Evolutionary conservation across 2,888 invertebrate species (phyloP).

Genomic region (Acanthosepion pharaonis): DNA sequence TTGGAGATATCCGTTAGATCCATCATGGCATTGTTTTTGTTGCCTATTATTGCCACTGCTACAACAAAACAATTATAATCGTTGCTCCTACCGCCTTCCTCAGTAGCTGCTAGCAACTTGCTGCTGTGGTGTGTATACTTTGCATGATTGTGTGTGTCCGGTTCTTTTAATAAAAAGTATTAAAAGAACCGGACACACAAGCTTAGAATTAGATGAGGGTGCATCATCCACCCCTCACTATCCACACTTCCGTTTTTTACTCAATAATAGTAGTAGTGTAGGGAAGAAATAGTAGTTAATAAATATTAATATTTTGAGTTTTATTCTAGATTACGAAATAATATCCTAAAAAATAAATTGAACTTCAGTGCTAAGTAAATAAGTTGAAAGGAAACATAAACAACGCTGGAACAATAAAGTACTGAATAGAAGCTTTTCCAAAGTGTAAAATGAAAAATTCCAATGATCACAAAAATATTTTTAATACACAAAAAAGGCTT

Average conservation of each 20-base stretch:
- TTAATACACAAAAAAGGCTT: no score
- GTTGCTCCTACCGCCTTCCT: not conserved
- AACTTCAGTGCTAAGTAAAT: no score
- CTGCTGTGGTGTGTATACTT: not conserved
- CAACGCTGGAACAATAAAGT: no score
- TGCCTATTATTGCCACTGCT: slow-evolving; percentile 3
- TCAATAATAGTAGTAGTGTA: not conserved
- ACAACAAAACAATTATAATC: slow-evolving; percentile 12
- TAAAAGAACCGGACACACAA: no score
- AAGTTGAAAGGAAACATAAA: no score
- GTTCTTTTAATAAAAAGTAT: not conserved
- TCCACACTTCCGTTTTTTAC: not conserved
- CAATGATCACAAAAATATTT: no score
- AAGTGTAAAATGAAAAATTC: no score
- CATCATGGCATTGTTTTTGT: not conserved
- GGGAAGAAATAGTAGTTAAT: not conserved
- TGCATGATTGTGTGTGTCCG: not conserved
- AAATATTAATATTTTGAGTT: no score
- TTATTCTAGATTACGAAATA: no score
- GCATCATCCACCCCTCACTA: not conserved
- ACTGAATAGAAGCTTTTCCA: no score
- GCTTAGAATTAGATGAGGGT: not conserved
- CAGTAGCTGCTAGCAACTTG: slow-evolving; percentile 11
- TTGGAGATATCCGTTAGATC: slow-evolving; percentile 33
- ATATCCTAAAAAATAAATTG: no score